phyloP scores from a whole-genome alignment of 2,797 vertebrate species.

The Malacoctenus gilli region DNA sequence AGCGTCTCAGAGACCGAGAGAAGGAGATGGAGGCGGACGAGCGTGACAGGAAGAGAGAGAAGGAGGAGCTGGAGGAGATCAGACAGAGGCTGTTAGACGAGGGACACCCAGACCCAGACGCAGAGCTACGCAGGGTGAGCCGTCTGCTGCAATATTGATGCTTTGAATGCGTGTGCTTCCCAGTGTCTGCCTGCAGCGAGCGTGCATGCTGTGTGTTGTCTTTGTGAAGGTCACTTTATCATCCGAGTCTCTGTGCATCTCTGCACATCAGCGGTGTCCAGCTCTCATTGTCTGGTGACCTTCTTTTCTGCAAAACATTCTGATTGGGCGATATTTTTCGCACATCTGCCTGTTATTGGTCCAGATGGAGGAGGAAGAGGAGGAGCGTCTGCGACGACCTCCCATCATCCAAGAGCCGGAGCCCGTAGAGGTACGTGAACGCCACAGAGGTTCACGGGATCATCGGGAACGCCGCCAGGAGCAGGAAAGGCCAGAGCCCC shows the following conservation, averaged over 20 bases:
- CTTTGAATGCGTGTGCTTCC: conserved; percentile 14
- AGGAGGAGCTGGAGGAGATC: conserved; percentile 97
- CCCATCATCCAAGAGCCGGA: conserved; percentile 89
- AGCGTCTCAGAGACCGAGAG: conserved; percentile 93
- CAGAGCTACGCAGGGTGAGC: conserved; percentile 93
- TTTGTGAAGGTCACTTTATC: conserved; percentile 77
- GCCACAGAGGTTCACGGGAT: conserved; percentile 86
- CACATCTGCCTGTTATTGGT: conserved; percentile 53
- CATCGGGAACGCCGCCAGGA: conserved; percentile 78
- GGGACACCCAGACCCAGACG: conserved; percentile 97
- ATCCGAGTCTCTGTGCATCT: conserved; percentile 41
- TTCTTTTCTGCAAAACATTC: conserved; percentile 27
- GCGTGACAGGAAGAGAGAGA: conserved; percentile 95
- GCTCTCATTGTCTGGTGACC: conserved; percentile 40
- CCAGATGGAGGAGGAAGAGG: conserved; percentile 97
- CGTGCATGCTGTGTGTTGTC: conserved; percentile 36
- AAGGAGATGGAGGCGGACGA: conserved; percentile 97
- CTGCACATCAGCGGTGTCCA: conserved; percentile 36
- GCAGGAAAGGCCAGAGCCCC: conserved; percentile 82
- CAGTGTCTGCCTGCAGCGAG: conserved; percentile 18
- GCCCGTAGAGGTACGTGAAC: conserved; percentile 88
- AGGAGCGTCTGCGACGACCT: conserved; percentile 90
- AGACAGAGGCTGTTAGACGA: conserved; percentile 95
- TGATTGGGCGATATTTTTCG: conserved; percentile 32
- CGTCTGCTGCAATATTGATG: not conserved